phyloP scores from a whole-genome alignment of 53 echinoderm and acorn worm genomes.

The Temnopleurus reevesii region DNA sequence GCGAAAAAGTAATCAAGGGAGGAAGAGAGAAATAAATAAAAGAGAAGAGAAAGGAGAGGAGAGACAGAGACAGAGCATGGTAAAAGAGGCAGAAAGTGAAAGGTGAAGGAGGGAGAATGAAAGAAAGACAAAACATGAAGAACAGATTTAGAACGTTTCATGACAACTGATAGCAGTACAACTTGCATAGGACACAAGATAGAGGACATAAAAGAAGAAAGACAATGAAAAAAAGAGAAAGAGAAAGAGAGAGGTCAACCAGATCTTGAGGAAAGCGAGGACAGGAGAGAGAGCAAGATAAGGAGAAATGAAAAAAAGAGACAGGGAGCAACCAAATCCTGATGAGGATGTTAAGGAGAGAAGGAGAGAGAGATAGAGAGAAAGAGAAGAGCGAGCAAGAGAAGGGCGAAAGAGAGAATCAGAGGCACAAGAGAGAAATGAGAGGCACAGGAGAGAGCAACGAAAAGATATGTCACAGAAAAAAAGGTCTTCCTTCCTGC shows the following conservation, averaged over 20 bases:
- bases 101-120: too few relatives aligned
- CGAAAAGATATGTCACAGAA: neutral
- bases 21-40: too few relatives aligned
- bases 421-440: too few relatives aligned
- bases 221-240: neutral
- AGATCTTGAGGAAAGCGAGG: neutral
- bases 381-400: neutral
- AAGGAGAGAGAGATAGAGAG: neutral
- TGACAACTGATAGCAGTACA: neutral
- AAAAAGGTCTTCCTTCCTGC: neutral
- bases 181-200: neutral
- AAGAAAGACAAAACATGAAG: neutral
- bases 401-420: neutral
- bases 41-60: neutral
- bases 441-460: neutral
- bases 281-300: neutral
- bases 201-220: neutral
- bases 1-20: too few relatives aligned
- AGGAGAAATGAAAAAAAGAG: neutral
- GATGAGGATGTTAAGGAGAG: neutral
- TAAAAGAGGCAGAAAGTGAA: neutral
- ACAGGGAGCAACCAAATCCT: neutral
- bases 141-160: neutral
- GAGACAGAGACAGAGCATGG: neutral
- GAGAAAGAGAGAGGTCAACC: neutral